Evolutionary conservation across 2,797 vertebrate species (phyloP), one percentile per base, ranked within the genome.

Genomic region (Mormyrops attenuatus): DNA sequence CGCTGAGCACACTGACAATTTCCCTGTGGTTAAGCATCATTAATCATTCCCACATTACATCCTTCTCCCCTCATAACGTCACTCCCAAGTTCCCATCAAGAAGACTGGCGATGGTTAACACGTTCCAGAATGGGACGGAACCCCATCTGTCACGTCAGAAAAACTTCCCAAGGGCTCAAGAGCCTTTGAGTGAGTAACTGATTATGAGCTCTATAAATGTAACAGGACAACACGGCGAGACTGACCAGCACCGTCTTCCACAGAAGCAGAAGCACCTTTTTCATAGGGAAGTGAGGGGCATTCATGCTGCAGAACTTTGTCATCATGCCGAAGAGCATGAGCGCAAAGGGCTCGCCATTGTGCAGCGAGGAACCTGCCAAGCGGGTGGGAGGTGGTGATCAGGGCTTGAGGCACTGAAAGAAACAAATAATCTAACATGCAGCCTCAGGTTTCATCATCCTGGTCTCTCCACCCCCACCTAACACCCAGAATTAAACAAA

Each of bases 241-340:
- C 97, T 94, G 66, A 99, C 98, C 97, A 98, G 94, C 0, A 98
- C 93, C 0, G 98, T 98, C 94, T 99, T 99, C 98, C 98, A 99
- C 89, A 99, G 96, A 89, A 99, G 94, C 89, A 99, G 96, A 1
- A 99, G 95, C 0, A 99, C 98, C 93, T 99, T 99, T 96, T 98
- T 99, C 96, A 99, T 98, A 90, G 98, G 98, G 92, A 99, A 99
- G 93, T 99, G 98, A 0, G 98, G 97, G 0, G 97, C 97, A 0
- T 97, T 96, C 93, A 98, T 98, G 57, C 97, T 98, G 96, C 98
- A 99, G 95, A 99, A 99, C 92, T 98, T 99, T 93, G 97, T 98
- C 91, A 98, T 97, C 97, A 99, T 98, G 41, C 96, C 97, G 95
- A 99, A 98, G 85, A 99, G 98, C 90, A 98, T 95, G 89, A 98